Evolutionary conservation across 2,113 vertebrate genomes (phyloP), one percentile per base, ranked within the genome.

Genomic region (Monarcha castaneiventris): DNA sequence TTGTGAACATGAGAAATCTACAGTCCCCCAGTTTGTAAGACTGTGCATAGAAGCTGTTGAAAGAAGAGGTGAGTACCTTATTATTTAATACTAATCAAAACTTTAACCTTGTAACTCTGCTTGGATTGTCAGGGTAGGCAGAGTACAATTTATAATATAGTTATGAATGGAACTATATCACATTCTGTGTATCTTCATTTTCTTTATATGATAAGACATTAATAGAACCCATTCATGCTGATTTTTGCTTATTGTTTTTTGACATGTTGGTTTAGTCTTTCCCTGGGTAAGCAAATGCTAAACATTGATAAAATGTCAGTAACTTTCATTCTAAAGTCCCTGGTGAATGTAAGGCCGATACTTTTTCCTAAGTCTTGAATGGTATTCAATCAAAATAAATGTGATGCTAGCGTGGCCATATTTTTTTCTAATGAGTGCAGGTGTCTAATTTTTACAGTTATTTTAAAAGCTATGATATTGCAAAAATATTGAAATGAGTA

Each of bases 11-110:
- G 99, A 99, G 97, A 98, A 98, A 96, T 98, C 98, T 75, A 98
- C 98, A 7, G 98, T 99, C 49, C 99, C 99, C 6, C 93, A 83
- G 55, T 99, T 99, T 75, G 98, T 99, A 92, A 98, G 91, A 96
- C 91, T 97, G 26, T 99, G 99, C 93, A 97, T 99, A 96, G 94
- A 98, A 35, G 98, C 98, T 49, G 98, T 99, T 17, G 99, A 99
- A 94, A 99, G 95, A 95, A 98, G 99, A 98, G 99, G 99, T 99
- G 87, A 72, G 98, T 97, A 80, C 56, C 75, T 93, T 76, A 71
- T 81, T 79, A 68, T 61, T 83, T 68, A 95, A 79, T 16, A 32
- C 7, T 72, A 92, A 88, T 49, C 58, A 33, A 26, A 64, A 64
- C 43, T 92, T 86, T 55, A 73, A 67, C 63, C 75, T 93, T 86